These are phyloP conservation scores for Brachypalpus laphriformis DNA, from an alignment of 2,888 invertebrate genomes.

Conservation along the genomic window DNA sequence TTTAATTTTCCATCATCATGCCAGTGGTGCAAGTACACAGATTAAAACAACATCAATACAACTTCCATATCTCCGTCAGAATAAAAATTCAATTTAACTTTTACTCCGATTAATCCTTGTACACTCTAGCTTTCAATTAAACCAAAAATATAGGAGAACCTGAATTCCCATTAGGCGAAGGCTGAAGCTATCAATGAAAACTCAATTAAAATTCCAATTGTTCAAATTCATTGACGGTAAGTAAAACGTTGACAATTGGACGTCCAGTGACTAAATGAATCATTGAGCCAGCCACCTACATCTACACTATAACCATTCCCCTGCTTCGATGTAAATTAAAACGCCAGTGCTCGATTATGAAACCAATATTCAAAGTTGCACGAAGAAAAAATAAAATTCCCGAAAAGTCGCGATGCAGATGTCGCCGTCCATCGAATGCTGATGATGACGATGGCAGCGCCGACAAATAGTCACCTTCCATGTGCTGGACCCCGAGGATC, in stretches of 20 bases:
- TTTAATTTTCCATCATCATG: background rate
- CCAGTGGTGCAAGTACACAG: background rate
- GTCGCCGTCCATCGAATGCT: slow-evolving; percentile 24
- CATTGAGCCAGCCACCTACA: slow-evolving; percentile 38
- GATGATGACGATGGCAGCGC: slow-evolving; percentile 31
- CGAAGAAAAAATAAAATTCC: slow-evolving; percentile 32
- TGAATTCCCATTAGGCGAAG: slow-evolving; percentile 32
- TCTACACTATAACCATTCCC: background rate
- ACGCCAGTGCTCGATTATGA: slow-evolving; percentile 53
- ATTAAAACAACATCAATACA: slow-evolving; percentile 14
- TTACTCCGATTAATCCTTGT: slow-evolving; percentile 17
- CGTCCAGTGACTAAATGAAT: slow-evolving; percentile 51
- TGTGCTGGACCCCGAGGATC: slow-evolving; percentile 48
- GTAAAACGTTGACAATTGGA: slow-evolving; percentile 71
- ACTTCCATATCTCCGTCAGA: slow-evolving; percentile 2
- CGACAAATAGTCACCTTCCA: slow-evolving; percentile 65
- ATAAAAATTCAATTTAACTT: slow-evolving; percentile 45
- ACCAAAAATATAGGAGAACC: slow-evolving; percentile 36
- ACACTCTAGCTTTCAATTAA: slow-evolving; percentile 63
- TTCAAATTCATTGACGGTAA: slow-evolving; percentile 75
- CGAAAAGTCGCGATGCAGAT: slow-evolving; percentile 60
- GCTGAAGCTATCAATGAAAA: slow-evolving; percentile 64
- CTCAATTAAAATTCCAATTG: slow-evolving; percentile 76
- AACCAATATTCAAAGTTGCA: slow-evolving; percentile 50
- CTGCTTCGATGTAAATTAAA: slow-evolving; percentile 47